Evolutionary conservation across 2,888 invertebrate genomes (phyloP), one percentile per base, ranked within the genome.

Genomic region (Lochmaea crataegi): DNA sequence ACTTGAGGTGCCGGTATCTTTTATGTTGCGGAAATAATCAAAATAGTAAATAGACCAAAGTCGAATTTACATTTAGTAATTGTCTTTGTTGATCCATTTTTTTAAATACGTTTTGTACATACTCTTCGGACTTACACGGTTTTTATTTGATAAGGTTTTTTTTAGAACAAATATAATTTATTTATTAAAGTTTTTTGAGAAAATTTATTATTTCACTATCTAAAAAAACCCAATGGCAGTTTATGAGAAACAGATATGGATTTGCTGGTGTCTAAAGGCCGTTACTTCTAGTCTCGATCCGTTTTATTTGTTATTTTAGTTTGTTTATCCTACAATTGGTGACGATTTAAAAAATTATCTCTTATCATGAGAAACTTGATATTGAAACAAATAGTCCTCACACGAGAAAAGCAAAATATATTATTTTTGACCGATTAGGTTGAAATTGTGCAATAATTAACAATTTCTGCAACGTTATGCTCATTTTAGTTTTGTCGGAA

Each of bases 101-200:
- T 69, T 53, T 69, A 64, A 53, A 68, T 38, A 63, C 18, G 12
- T 63, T 68, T 61, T 68, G 32, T 68, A 68, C 32, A 61, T 61
- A 61, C 7, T 48, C 60, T 61, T 16, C 51, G 60, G 41, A 60
- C 38, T 63, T 69, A 68, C 38, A 32, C 16, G 32, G 22, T 56
- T 26, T 51, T 70, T 64, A 70, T 65, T 70, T 22, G 26, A 45
- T 64, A 64, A 63, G 53, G n/a, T n/a, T 45, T 61, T 57, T 61
- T 70, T 70, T 70, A 64, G 70, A 64, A 22, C 16, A 42, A 57
- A 26, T 56, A 32, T 70, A 41, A 70, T 61, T 70, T 70, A 70
- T 70, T 64, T 69, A 69, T 70, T 70, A 70, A 63, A 70, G 53
- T 64, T 70, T 70, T 70, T 70, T 57, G 53, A 53, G 41, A 45